Conservation (phyloP, 2,888 invertebrate genomes). For the Eilema depressum region DNA sequence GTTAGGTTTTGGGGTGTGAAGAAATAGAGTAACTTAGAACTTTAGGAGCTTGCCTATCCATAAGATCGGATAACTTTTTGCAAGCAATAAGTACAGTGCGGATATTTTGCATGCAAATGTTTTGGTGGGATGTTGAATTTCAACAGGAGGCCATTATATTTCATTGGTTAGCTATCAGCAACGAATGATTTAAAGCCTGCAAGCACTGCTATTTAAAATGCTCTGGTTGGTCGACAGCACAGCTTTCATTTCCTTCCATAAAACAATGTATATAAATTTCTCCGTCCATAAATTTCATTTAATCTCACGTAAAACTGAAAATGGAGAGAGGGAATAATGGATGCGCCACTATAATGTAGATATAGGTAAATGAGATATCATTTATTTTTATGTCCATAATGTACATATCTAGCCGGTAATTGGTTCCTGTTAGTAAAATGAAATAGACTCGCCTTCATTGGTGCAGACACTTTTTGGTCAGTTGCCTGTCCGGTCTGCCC, state of each 20-base stretch:
- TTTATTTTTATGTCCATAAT: no score
- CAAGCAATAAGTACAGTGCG: no score
- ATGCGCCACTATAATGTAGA: slow-evolving; percentile 9
- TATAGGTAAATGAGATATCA: neutral
- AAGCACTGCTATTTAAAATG: slow-evolving; percentile 33
- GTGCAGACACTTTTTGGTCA: no score
- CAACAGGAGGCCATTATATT: neutral
- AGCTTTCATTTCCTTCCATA: slow-evolving; percentile 32
- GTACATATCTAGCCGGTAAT: no score
- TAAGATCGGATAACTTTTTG: no score
- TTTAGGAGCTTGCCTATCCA: no score
- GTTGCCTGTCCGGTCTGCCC: no score
- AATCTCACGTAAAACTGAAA: slow-evolving; percentile 25
- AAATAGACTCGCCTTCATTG: no score
- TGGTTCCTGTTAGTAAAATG: no score
- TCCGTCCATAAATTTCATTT: slow-evolving; percentile 42
- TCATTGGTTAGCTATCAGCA: neutral
- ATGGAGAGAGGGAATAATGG: slow-evolving; percentile 31
- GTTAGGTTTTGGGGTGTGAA: no score
- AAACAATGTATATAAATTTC: slow-evolving; percentile 32
- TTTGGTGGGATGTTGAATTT: neutral
- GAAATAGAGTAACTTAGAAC: no score
- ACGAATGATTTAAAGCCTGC: slow-evolving; percentile 19
- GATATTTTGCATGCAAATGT: no score
- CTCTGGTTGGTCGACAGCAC: slow-evolving; percentile 21